Conservation (phyloP, 2,888 invertebrate genomes). For the Acronicta leporina region DNA sequence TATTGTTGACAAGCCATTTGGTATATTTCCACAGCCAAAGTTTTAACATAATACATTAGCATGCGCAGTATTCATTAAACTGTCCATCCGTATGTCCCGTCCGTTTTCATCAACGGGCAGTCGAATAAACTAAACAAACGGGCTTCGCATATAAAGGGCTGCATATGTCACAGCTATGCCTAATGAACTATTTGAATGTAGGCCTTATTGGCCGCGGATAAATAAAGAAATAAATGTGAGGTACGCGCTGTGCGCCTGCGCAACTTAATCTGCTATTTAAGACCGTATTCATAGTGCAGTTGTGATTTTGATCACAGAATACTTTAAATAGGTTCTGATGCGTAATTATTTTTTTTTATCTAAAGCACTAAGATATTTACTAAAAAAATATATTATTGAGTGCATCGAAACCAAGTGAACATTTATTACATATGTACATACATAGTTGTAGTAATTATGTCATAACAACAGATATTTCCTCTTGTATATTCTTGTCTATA, state of each 20-base stretch:
- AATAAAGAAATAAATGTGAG: slow-evolving; percentile 84
- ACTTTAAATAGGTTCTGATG: too few relatives aligned
- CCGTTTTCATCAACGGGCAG: slow-evolving; percentile 74
- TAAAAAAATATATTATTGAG: too few relatives aligned
- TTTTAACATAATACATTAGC: slow-evolving; percentile 23
- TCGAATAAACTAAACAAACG: slow-evolving; percentile 77
- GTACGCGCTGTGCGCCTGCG: slow-evolving; percentile 71
- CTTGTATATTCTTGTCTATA: not conserved
- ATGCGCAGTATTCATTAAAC: slow-evolving; percentile 21
- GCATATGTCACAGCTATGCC: slow-evolving; percentile 71
- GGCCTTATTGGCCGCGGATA: slow-evolving; percentile 80
- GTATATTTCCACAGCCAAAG: slow-evolving; percentile 35
- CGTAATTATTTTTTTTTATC: too few relatives aligned
- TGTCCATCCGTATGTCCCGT: slow-evolving; percentile 58
- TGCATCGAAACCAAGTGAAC: too few relatives aligned
- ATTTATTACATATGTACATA: too few relatives aligned
- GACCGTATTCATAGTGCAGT: slow-evolving; percentile 64
- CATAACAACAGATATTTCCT: too few relatives aligned
- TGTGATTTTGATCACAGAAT: not conserved
- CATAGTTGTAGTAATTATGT: too few relatives aligned
- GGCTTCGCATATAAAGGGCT: slow-evolving; percentile 81
- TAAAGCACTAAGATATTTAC: too few relatives aligned
- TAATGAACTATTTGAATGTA: slow-evolving; percentile 88
- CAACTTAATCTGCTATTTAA: slow-evolving; percentile 82
- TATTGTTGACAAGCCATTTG: slow-evolving; percentile 21